Evolutionary conservation across 2,113 vertebrate genomes (phyloP), one percentile per base, ranked within the genome.

Genomic region (Galemys pyrenaicus): DNA sequence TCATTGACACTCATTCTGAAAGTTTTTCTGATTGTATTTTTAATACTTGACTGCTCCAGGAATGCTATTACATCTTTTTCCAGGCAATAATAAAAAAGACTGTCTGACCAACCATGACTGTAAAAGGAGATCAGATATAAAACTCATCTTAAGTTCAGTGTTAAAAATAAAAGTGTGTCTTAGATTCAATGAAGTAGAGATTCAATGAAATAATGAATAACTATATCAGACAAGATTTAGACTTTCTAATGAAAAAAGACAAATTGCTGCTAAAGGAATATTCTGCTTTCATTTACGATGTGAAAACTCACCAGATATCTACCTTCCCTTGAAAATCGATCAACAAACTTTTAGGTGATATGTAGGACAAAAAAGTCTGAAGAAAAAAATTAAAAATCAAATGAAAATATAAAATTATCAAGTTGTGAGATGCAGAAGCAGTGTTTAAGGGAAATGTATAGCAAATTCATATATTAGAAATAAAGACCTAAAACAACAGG

Each of bases 381-480:
- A 67, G 87, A 70, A 22, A 65, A 44, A 67, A 67, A 75, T 84
- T 67, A 75, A 84, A 91, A 77, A 30, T 84, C 58, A 84, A 83
- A 75, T 41, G 37, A 92, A 65, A 75, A 65, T 13, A 44, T n/a
- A 67, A 84, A 65, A 75, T 65, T 75, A 54, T 44, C 35, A 44
- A 74, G 64, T n/a, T 65, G 28, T 91, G 56, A 68, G 44, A 65
- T 74, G 4, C 3, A 84, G 35, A 75, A 77, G 28, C n/a, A 32
- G n/a, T 28, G 24, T 22, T 37, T 65, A 49, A 49, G 32, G 56
- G 41, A 75, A 37, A 87, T 64, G 46, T 87, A 30, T 35, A 37
- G 15, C 70, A 65, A 77, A 67, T 56, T 32, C 30, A 44, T 3
- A 35, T 41, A 28, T 54, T 54, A 75, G 28, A 91, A 92, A 67